Conservation (phyloP, 2,888 invertebrate genomes). For the Harpalus rufipes region DNA sequence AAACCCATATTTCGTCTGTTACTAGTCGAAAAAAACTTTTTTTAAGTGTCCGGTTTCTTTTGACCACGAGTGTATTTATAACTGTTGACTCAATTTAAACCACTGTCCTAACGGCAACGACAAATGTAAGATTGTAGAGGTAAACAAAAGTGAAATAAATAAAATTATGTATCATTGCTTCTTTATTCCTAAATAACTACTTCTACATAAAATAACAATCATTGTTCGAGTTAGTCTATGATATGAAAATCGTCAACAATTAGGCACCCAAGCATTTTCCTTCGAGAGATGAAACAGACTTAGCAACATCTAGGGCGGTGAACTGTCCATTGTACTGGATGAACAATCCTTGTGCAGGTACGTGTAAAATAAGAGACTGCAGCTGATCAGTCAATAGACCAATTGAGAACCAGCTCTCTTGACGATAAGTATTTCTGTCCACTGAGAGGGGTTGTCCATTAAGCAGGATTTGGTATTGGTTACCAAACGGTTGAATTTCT, state of each 20-base stretch:
- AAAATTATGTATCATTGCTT: neutral
- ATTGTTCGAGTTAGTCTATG: neutral
- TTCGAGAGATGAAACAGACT: slow-evolving; percentile 24
- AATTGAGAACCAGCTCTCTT: slow-evolving; percentile 70
- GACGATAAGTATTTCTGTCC: slow-evolving; percentile 67
- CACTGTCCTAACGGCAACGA: too few relatives aligned
- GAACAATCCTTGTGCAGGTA: slow-evolving; percentile 1
- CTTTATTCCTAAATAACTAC: slow-evolving; percentile 27
- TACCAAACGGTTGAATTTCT: slow-evolving; percentile 71
- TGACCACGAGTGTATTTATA: too few relatives aligned
- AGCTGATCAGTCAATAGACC: slow-evolving; percentile 69
- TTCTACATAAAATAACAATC: slow-evolving; percentile 10
- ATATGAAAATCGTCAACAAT: neutral
- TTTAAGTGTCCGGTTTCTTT: too few relatives aligned
- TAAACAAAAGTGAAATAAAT: neutral
- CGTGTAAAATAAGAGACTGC: neutral
- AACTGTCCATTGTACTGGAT: slow-evolving; percentile 21
- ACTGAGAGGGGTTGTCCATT: slow-evolving; percentile 70
- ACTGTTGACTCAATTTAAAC: too few relatives aligned
- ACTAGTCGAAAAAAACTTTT: too few relatives aligned
- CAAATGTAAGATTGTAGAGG: neutral
- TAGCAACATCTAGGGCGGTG: neutral
- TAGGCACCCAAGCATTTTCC: slow-evolving; percentile 22
- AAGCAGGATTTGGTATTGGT: slow-evolving; percentile 69
- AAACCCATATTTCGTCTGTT: too few relatives aligned